phyloP scores from a whole-genome alignment of 2,888 invertebrate species.

The Dryomyza anilis region DNA sequence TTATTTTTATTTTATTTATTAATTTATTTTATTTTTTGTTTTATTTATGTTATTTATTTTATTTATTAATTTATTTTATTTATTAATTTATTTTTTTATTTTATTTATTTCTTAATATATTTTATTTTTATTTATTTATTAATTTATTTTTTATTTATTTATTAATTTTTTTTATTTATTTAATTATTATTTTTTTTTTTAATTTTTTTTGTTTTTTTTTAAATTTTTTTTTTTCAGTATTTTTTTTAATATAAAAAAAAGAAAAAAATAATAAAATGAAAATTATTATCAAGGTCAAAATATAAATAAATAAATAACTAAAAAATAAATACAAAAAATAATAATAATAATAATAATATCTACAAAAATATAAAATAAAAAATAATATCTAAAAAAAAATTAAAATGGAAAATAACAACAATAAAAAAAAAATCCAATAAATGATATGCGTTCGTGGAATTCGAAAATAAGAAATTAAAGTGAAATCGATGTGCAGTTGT shows the following conservation, averaged over 20 bases:
- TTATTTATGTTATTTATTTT: not conserved
- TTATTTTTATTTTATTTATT: constrained; percentile 1
- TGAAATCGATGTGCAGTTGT: too few relatives aligned
- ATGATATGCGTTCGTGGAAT: too few relatives aligned
- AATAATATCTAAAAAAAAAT: not conserved
- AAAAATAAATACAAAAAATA: not conserved
- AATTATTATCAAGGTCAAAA: not conserved
- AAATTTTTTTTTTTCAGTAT: too few relatives aligned
- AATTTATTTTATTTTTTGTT: not conserved
- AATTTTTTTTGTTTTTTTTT: not conserved
- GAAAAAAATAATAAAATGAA: not conserved
- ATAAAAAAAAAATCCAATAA: not conserved
- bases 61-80: not conserved
- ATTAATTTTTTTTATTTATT: not conserved
- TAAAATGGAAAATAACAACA: not conserved
- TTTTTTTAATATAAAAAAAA: not conserved
- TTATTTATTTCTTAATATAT: not conserved
- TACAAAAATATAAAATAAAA: not conserved
- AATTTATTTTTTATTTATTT: not conserved
- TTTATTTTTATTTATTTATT: not conserved
- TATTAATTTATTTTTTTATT: not conserved
- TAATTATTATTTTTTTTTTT: not conserved
- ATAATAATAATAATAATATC: not conserved
- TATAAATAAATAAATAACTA: not conserved
- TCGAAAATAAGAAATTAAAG: too few relatives aligned